Evolutionary conservation across 2,797 vertebrate genomes (phyloP).

Genomic region (Cryptoprocta ferox): DNA sequence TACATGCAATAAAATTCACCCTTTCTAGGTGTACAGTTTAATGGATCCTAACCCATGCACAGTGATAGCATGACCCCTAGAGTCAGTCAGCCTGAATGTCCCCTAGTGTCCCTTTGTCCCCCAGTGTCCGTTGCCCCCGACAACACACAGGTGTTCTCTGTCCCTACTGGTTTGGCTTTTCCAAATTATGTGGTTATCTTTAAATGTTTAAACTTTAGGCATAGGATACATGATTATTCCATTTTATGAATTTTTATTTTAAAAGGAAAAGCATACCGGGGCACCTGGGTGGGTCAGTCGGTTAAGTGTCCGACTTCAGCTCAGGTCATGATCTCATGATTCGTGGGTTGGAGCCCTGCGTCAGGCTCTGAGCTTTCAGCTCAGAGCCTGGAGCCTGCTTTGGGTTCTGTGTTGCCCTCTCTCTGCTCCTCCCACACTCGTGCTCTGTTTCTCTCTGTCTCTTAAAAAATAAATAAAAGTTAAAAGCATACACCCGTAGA

Average conservation of each 20-base stretch:
- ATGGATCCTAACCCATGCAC: neutral
- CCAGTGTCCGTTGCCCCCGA: neutral
- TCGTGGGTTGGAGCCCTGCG: too few species aligned
- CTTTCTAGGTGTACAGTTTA: neutral
- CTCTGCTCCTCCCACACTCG: too few species aligned
- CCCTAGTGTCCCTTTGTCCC: neutral
- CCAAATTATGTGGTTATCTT: neutral
- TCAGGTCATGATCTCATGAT: too few species aligned
- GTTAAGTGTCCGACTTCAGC: too few species aligned
- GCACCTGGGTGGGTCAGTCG: too few species aligned
- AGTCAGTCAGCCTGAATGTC: rapidly evolving
- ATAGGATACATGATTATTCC: neutral
- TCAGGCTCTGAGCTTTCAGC: too few species aligned
- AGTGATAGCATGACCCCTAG: neutral
- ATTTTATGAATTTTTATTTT: neutral
- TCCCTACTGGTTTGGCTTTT: neutral
- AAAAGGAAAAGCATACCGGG: neutral
- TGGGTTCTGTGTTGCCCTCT: too few species aligned
- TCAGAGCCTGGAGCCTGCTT: too few species aligned
- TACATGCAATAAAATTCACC: neutral
- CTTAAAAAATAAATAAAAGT: neutral
- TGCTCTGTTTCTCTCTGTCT: too few species aligned
- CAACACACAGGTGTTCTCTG: neutral
- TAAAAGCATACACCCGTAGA: neutral
- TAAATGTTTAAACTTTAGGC: neutral